Evolutionary conservation across 2,113 vertebrate species (phyloP).

Genomic region (Otocyon megalotis): DNA sequence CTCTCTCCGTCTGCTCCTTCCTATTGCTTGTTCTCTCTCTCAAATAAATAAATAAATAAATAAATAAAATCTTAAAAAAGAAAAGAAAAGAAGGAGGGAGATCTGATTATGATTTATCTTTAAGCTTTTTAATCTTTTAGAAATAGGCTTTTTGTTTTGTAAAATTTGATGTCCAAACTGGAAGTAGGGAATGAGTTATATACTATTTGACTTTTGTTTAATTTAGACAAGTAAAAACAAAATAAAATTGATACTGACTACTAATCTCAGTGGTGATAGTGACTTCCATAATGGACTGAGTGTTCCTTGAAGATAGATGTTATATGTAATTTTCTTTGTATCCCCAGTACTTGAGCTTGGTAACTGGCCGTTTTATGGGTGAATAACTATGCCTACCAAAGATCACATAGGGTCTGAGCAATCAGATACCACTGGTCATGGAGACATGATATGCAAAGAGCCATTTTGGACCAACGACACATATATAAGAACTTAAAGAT

Average conservation of each 20-base stretch:
- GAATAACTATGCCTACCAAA: neutral
- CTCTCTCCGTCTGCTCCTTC: too few relatives aligned
- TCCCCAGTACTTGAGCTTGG: neutral
- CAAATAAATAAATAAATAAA: too few relatives aligned
- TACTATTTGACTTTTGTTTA: neutral
- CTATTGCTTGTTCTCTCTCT: too few relatives aligned
- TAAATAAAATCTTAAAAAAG: too few relatives aligned
- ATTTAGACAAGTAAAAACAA: conserved; percentile 22
- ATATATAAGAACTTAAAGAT: neutral
- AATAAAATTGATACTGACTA: neutral
- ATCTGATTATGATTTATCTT: neutral
- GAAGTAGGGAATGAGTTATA: neutral
- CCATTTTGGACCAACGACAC: neutral
- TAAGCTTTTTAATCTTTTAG: neutral
- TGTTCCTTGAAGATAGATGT: neutral
- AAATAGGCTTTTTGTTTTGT: conserved; percentile 22
- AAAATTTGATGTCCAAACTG: conserved; percentile 8
- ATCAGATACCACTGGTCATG: neutral
- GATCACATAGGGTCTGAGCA: neutral
- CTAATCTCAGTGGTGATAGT: neutral
- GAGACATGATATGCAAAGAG: neutral
- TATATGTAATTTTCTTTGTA: neutral
- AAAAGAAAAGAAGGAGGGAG: neutral
- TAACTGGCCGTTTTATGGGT: neutral
- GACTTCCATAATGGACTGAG: neutral